Conservation (phyloP, 2,888 invertebrate genomes). For the Lasioglossum figueresi region DNA sequence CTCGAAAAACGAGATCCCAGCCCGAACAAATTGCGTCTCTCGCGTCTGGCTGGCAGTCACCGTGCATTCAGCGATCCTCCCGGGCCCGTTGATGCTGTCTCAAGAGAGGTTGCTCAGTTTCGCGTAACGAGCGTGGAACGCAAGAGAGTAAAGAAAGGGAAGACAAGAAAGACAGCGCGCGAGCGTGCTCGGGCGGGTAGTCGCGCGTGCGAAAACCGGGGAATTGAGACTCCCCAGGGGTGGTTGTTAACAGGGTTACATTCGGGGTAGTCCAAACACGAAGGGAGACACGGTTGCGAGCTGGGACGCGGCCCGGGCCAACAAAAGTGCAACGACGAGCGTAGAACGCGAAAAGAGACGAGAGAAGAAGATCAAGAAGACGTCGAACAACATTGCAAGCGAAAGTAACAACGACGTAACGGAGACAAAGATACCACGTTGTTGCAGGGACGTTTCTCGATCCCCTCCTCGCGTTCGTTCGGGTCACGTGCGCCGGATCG, state of each 20-base stretch:
- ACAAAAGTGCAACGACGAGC: constrained; percentile 21
- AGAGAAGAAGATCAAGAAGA: constrained; percentile 23
- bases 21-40: not conserved
- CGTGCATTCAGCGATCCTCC: not conserved
- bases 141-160: constrained; percentile 42
- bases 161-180: constrained; percentile 20
- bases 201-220: constrained; percentile 34
- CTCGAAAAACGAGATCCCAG: not conserved
- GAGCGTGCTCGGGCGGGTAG: not conserved
- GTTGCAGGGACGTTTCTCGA: constrained; percentile 18
- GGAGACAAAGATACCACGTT: constrained; percentile 39
- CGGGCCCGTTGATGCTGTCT: not conserved
- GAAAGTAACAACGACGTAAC: constrained; percentile 33
- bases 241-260: constrained; percentile 6
- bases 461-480: not conserved
- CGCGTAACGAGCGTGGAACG: not conserved
- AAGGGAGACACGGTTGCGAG: constrained; percentile 2
- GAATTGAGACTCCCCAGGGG: constrained; percentile 14
- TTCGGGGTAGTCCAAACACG: constrained; percentile 25
- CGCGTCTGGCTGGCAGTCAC: not conserved
- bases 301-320: not conserved
- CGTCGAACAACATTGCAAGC: constrained; percentile 40
- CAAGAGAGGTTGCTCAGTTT: not conserved
- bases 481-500: not conserved
- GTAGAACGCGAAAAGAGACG: not conserved